Percentiles rank a stretch among this genome's conserved stretches.
Evolutionary conservation across 2,797 vertebrate genomes (phyloP).

Genomic region (Tenualosa thibaudeaui): DNA sequence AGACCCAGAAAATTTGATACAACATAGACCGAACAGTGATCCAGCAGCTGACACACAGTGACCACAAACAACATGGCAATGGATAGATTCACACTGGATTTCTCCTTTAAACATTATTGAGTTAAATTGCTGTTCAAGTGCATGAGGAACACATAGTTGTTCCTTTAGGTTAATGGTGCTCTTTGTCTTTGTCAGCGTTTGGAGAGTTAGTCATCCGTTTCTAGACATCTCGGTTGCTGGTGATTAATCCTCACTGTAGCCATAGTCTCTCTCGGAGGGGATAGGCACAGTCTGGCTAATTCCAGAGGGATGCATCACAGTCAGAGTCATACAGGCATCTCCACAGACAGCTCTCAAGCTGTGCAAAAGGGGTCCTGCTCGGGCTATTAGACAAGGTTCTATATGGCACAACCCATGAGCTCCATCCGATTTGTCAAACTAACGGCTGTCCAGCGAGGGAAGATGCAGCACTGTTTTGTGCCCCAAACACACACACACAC

Average conservation of each 20-base stretch:
- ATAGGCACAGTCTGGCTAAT: not conserved
- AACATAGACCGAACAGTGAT: no score
- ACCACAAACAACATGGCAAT: no score
- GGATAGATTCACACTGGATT: no score
- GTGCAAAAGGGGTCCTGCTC: not conserved
- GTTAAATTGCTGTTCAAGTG: not conserved
- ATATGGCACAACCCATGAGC: constrained; percentile 11
- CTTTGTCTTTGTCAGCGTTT: not conserved
- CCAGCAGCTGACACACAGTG: no score
- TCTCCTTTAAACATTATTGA: not conserved
- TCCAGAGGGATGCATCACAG: constrained; percentile 6
- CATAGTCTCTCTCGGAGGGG: not conserved
- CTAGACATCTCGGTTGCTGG: not conserved
- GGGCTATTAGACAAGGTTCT: not conserved
- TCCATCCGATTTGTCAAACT: constrained; percentile 13
- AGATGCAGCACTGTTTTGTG: not conserved
- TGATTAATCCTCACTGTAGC: not conserved
- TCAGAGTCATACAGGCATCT: constrained; percentile 23
- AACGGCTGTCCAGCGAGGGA: constrained; percentile 5
- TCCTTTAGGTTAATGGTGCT: not conserved
- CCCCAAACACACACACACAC: not conserved
- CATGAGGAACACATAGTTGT: not conserved
- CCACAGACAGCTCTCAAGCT: not conserved
- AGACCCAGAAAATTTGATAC: no score
- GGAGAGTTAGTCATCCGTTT: not conserved